Base-by-base conservation (phyloP, 2,113 vertebrate genomes). In the Tachuris rubrigastra region DNA sequence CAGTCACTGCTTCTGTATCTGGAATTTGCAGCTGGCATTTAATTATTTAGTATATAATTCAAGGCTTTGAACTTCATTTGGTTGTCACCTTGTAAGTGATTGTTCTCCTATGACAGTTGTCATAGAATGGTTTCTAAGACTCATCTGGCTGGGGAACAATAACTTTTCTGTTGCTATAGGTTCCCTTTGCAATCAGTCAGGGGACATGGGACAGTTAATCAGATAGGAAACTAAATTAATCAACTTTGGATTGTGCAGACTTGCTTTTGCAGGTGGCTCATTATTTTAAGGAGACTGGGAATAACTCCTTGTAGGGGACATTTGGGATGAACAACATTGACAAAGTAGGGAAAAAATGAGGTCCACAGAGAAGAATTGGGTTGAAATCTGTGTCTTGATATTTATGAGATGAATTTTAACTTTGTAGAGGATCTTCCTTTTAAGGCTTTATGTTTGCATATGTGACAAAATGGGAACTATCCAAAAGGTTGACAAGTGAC, bases 31-130 rank as follows among this genome's bases (percentile, higher is more conserved):
- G 52, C 44, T 84, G 74, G 22, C 44, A 81, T 53, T 95, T 87
- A 80, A 72, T 89, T 95, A 92, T 84, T 87, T 65, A 75, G 62
- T 44, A 60, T 49, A 94, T 92, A 81, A 94, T 89, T 92, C 80
- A 89, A 91, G 69, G 49, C 22, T 95, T 87, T 96, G 69, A 93
- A 78, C 35, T 95, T 90, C 17, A 41, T 86, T 84, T 75, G 24
- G 22, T 89, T 53, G n/a, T 81, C 87, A 78, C 60, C 60, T 87
- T 74, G 50, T 88, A 88, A 85, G 31, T 52, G 50, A 88, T 84
- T 91, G 75, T 82, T 90, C 31, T 88, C n/a, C 58, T 84, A 60
- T 55, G 50, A 52, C 68, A 77, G 25, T 59, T 81, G 68, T 59
- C 76, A 82, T 31, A 60, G 42, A 44, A 66, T 24, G 72, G 52